A percentile compares a stretch with the other conserved stretches of the same genome.
Evolutionary conservation across 2,113 vertebrate genomes (phyloP).

Genomic region (Rhadina sibilatrix): DNA sequence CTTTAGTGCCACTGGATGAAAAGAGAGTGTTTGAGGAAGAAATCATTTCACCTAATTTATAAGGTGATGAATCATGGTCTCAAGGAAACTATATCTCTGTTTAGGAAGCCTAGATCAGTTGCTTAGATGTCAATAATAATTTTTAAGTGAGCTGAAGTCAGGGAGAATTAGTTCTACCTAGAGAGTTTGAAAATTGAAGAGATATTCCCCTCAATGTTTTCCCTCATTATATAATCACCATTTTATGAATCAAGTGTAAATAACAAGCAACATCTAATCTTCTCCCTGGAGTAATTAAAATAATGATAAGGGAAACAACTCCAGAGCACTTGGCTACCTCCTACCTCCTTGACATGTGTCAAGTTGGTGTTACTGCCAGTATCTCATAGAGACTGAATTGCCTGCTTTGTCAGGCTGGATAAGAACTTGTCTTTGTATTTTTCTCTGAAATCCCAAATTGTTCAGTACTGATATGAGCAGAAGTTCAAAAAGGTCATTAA

Average conservation of each 20-base stretch:
- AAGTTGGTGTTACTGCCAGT: background rate
- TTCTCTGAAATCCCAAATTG: background rate
- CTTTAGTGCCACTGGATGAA: background rate
- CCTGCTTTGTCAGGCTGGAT: background rate
- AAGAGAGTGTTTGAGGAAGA: background rate
- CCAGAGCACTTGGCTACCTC: slow-evolving; percentile 15
- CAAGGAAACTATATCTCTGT: background rate
- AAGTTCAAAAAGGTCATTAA: background rate
- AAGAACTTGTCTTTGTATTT: background rate
- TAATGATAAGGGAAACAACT: slow-evolving; percentile 26
- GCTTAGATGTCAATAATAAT: background rate
- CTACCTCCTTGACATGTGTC: background rate
- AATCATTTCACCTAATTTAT: background rate
- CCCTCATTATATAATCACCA: slow-evolving; percentile 39
- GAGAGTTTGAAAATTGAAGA: slow-evolving; percentile 13
- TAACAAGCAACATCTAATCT: slow-evolving; percentile 44
- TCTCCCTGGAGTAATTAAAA: slow-evolving; percentile 58
- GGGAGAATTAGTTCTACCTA: background rate
- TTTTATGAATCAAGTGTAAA: slow-evolving; percentile 53
- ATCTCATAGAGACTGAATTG: accelerated
- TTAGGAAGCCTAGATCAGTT: background rate
- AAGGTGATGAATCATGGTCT: background rate
- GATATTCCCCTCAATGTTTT: slow-evolving; percentile 6
- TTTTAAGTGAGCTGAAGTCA: background rate
- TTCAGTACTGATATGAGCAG: background rate